Conservation (phyloP, 2,888 invertebrate genomes). For the Sicus ferrugineus region DNA sequence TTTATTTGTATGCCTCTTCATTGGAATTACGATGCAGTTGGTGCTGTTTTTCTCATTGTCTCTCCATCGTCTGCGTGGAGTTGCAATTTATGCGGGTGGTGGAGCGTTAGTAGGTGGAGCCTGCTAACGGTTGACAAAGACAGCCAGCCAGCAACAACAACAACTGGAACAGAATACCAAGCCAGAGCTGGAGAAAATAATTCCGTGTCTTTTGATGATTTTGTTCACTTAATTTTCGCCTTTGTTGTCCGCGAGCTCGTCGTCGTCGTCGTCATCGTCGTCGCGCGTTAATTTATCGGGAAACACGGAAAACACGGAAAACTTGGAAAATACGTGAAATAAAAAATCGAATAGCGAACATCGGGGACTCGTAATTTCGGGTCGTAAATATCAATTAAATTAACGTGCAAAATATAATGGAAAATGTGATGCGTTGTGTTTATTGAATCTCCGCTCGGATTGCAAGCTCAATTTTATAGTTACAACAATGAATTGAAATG, state of each 20-base stretch:
- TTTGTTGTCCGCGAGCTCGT: slow-evolving; percentile 29
- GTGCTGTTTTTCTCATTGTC: not conserved
- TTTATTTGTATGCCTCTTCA: slow-evolving; percentile 52
- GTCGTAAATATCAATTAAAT: not conserved
- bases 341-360: not conserved
- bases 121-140: slow-evolving; percentile 15
- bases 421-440: not conserved
- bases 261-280: not conserved
- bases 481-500: too few relatives aligned
- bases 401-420: not conserved
- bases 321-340: not conserved
- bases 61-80: slow-evolving; percentile 43
- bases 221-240: slow-evolving; percentile 29
- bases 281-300: slow-evolving; percentile 6
- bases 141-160: not conserved
- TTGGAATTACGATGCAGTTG: not conserved
- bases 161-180: not conserved
- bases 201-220: not conserved
- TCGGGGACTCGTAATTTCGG: not conserved
- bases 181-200: not conserved
- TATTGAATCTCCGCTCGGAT: too few relatives aligned
- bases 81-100: slow-evolving; percentile 58
- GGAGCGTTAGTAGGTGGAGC: slow-evolving; percentile 43
- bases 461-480: too few relatives aligned
- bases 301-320: not conserved